Evolutionary conservation across 2,113 vertebrate species (phyloP).

Genomic region (Dasyprocta punctata): DNA sequence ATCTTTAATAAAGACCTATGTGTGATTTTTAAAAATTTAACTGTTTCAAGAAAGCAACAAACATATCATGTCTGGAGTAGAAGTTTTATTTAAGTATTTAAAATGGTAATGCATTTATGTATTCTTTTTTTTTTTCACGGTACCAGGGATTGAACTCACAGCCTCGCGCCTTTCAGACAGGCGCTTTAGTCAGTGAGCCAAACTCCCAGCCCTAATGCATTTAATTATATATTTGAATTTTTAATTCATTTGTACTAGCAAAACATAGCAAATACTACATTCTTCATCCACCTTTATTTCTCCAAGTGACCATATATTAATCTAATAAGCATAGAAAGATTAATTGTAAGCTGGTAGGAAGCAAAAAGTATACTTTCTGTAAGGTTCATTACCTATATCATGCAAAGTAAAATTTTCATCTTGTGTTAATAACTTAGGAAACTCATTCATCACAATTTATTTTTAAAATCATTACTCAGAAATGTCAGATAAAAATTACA

Average conservation of each 20-base stretch:
- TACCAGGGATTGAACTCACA: no score
- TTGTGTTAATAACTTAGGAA: background rate
- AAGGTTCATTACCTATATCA: background rate
- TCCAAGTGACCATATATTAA: background rate
- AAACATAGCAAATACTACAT: background rate
- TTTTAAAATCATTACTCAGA: background rate
- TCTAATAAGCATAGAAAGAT: background rate
- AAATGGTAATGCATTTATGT: background rate
- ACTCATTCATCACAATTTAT: background rate
- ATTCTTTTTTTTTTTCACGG: no score
- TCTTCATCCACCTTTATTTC: background rate
- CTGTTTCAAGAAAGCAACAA: background rate
- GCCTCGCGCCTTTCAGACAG: no score
- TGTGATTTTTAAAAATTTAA: background rate
- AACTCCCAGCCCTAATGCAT: no score
- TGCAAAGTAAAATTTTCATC: background rate
- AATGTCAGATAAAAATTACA: background rate
- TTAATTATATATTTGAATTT: conserved; percentile 9
- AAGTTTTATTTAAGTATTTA: background rate
- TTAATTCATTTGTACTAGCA: conserved; percentile 1
- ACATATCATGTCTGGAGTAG: background rate
- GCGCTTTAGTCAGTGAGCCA: no score
- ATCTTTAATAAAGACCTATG: background rate
- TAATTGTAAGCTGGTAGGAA: background rate
- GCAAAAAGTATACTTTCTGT: background rate